Conservation (phyloP, 2,113 vertebrate species). For the Lepidiolamprologus cunningtoni region DNA sequence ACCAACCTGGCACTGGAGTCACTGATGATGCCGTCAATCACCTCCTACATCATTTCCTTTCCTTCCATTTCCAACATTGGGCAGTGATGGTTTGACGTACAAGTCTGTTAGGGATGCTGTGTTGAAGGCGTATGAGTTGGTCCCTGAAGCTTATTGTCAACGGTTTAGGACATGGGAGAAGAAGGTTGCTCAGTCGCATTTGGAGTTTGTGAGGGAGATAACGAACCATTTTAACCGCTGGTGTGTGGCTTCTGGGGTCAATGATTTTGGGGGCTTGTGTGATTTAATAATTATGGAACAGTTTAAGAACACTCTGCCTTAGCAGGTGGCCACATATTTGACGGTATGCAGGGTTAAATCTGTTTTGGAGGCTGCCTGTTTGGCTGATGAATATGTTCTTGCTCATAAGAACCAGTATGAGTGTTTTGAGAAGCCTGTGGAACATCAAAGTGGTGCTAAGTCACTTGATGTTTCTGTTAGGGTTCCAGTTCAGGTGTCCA, state of each 20-base stretch:
- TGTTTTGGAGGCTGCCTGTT: background rate
- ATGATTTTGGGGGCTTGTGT: background rate
- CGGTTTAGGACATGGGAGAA: background rate
- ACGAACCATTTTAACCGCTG: background rate
- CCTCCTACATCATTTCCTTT: fast-evolving
- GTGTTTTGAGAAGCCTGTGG: background rate
- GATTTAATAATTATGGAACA: background rate
- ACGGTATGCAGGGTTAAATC: background rate
- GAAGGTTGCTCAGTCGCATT: background rate
- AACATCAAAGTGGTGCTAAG: background rate
- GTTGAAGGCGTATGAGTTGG: background rate
- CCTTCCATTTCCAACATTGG: too few species aligned
- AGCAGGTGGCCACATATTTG: background rate
- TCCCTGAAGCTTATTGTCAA: background rate
- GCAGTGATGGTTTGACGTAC: background rate
- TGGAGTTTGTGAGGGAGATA: background rate
- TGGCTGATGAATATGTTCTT: background rate
- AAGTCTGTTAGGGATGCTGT: background rate
- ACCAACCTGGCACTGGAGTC: background rate
- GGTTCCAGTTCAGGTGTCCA: background rate
- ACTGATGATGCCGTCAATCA: background rate
- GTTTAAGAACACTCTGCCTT: background rate
- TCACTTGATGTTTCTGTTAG: background rate
- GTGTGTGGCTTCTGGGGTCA: background rate
- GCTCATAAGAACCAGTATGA: background rate